Evolutionary conservation across 2,113 vertebrate genomes (phyloP), one percentile per base, ranked within the genome.

Genomic region (Tachycineta bicolor): DNA sequence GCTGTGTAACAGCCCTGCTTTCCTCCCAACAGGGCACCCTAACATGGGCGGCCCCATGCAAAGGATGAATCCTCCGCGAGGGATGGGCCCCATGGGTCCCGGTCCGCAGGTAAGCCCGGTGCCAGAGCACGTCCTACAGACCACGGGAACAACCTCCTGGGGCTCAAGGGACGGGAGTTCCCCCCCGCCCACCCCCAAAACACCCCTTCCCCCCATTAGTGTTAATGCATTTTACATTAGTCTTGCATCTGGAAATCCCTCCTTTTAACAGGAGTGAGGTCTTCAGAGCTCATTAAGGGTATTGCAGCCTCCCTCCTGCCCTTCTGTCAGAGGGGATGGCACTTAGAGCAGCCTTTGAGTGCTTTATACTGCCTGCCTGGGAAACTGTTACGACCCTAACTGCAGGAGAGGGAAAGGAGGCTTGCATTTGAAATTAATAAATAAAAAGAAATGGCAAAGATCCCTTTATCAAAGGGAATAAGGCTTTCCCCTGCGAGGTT

Each of bases 61-160:
- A 97, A 98, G 99, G 98, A 99, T 99, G 99, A 99, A 99, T 93
- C 98, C 99, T 95, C 99, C 99, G 8, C 98, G 99, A 98, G 99
- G 99, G 97, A 99, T 99, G 99, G 99, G 99, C 83, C 99, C 99
- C 22, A 99, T 99, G 99, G 99, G 99, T 47, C 99, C 99, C 0
- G 99, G 99, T 94, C 99, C 99, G 37, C 99, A 99, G 99, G 99
- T 99, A 98, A 96, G 93, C 87, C 94, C 84, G 3, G 79, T 9
- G 19, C 95, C 95, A 78, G 5, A 88, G 55, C 81, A 14, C 93
- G 76, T 83, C 93, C 75, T 65, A 16, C 20, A n/a, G 55, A 80
- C 75, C 81, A 25, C 58, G 33, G 19, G 65, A 95, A 25, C 86
- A 86, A 68, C 86, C 96, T 95, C 95, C 55, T 26, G 94, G 88